Conservation (phyloP, 2,113 vertebrate genomes). For the Pseudonaja textilis region DNA sequence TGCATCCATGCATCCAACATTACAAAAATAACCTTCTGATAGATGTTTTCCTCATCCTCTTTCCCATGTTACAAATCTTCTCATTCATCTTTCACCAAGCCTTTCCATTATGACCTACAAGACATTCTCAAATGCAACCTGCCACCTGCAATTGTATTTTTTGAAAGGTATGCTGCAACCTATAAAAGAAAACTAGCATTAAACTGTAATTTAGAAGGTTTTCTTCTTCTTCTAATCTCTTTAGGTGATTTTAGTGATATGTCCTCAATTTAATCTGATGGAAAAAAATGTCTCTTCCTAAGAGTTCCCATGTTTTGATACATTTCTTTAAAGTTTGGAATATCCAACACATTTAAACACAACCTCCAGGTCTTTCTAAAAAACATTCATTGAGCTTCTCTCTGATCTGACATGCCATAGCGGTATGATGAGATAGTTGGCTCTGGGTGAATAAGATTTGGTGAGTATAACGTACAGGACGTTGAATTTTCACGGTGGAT, state of each 20-base stretch:
- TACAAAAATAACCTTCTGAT: constrained; percentile 10
- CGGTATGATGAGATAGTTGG: constrained; percentile 65
- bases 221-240: neutral
- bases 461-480: constrained; percentile 59
- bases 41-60: neutral
- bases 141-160: constrained; percentile 43
- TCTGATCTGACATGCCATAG: constrained; percentile 66
- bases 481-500: constrained; percentile 58
- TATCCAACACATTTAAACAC: constrained; percentile 56
- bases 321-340: constrained; percentile 44
- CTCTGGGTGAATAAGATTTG: constrained; percentile 66
- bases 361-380: constrained; percentile 30
- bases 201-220: constrained; percentile 31
- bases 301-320: constrained; percentile 28
- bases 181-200: constrained; percentile 41
- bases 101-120: neutral
- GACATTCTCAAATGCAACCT: constrained; percentile 21
- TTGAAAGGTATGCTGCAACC: constrained; percentile 43
- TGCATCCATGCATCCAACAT: neutral
- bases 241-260: constrained; percentile 45
- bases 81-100: neutral
- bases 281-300: constrained; percentile 51
- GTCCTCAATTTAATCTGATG: constrained; percentile 48
- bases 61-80: neutral
- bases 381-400: constrained; percentile 50